phyloP scores from a whole-genome alignment of 2,797 vertebrate species.

The Danio jaintianensis region DNA sequence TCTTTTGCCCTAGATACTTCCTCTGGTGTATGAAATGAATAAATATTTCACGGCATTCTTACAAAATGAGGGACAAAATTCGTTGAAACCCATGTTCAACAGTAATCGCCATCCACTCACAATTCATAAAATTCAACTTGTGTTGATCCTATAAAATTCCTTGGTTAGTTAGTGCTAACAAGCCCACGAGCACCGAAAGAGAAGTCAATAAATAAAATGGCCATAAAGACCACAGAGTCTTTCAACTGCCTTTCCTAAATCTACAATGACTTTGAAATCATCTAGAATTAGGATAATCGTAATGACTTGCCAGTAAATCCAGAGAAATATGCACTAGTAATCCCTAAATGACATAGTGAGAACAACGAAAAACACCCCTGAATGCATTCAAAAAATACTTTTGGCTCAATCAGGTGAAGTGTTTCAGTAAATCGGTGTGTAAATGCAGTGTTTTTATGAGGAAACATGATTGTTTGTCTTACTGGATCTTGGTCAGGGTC shows the following conservation, averaged over 20 bases:
- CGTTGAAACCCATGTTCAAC: not conserved
- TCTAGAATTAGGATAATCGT: slow-evolving; percentile 48
- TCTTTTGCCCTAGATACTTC: not conserved
- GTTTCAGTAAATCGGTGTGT: not conserved
- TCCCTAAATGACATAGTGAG: slow-evolving; percentile 36
- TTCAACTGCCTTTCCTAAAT: not conserved
- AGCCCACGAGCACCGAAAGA: not conserved
- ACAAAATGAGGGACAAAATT: not conserved
- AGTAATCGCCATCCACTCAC: not conserved
- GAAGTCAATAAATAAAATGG: not conserved
- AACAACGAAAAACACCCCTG: slow-evolving; percentile 35
- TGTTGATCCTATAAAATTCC: not conserved
- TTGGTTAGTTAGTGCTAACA: slow-evolving; percentile 1
- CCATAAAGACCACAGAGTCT: not conserved
- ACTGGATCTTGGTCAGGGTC: slow-evolving; percentile 75
- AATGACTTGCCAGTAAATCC: slow-evolving; percentile 53
- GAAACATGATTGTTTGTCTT: slow-evolving; percentile 55
- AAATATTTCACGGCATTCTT: not conserved
- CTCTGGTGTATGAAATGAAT: not conserved
- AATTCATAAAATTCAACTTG: not conserved
- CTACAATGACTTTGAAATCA: slow-evolving; percentile 44
- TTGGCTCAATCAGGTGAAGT: not conserved
- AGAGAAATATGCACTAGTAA: slow-evolving; percentile 55
- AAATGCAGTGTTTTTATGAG: not conserved
- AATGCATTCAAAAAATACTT: slow-evolving; percentile 14